Base-by-base conservation (phyloP, 2,797 vertebrate species). In the Heliangelus exortis region DNA sequence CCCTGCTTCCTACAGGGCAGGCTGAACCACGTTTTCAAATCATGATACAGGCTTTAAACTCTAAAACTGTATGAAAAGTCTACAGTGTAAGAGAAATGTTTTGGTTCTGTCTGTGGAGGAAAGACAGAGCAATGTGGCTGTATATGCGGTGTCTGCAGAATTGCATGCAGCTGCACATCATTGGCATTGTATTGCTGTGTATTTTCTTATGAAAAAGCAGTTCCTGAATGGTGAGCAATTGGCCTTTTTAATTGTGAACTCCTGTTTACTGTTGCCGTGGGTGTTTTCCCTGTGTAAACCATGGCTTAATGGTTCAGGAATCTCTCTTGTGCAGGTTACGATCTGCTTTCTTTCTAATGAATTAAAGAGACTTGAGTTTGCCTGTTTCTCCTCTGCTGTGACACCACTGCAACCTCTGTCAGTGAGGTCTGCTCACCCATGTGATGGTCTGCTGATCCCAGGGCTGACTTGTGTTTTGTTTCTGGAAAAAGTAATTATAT, bases 241-340 rank as follows among this genome's bases (percentile, higher is more conserved):
- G 62, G 21, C 50, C 73, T 59, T 94, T 95, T 84, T 78, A 93
- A 93, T 73, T 91, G 82, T 72, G 77, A 94, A 75, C 85, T 94
- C 67, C 57, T 77, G 57, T 54, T 96, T 89, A 54, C 41, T 88
- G 29, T 85, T 93, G 78, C 81, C 4, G 1, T 77, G 81, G 67
- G 79, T 89, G 58, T 92, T 96, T 90, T 96, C 82, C 74, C 73
- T 84, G 19, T 83, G 78, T 86, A 77, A 89, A 54, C 58, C 13
- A 8, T 43, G 69, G 48, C 31, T 87, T 72, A 81, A 61, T 58
- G 34, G 65, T 72, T 87, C 66, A 78, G 61, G 74, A 74, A 89
- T 84, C 81, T 86, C 58, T 69, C 3, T 2, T 1, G 0, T 12
- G 16, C 86, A 94, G 90, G 87, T 93, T 94, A 66, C 4, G 8